These are phyloP conservation scores for Pollenia labialis DNA, from an alignment of 2,888 invertebrate species.

Conservation along the genomic window DNA sequence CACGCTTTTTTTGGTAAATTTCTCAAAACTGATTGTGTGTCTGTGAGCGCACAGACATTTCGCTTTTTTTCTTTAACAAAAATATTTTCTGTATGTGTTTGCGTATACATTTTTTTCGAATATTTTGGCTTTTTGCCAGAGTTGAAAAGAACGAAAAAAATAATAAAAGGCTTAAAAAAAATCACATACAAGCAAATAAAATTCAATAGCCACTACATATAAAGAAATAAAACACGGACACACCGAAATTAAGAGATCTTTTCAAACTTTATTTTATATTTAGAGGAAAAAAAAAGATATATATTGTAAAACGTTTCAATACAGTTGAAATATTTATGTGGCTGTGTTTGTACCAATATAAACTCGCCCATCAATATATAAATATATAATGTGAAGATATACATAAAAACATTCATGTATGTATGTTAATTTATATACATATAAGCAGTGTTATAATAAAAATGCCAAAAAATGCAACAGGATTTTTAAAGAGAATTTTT, in stretches of 20 bases:
- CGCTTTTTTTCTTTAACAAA: conserved; percentile 2
- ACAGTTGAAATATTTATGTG: conserved; percentile 36
- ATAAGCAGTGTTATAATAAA: neutral
- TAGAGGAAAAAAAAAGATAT: neutral
- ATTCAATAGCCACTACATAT: conserved; percentile 24
- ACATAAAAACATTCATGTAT: neutral
- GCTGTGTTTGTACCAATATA: neutral
- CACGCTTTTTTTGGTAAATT: neutral
- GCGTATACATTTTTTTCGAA: conserved; percentile 9
- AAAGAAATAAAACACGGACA: neutral
- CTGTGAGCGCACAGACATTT: conserved; percentile 18
- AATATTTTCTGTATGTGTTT: conserved; percentile 1
- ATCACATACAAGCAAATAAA: conserved; percentile 52
- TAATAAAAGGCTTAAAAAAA: conserved; percentile 57
- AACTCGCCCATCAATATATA: conserved; percentile 33
- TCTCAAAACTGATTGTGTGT: neutral
- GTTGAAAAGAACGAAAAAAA: conserved; percentile 1
- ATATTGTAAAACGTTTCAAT: conserved; percentile 39
- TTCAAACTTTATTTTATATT: conserved; percentile 30
- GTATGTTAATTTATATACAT: neutral
- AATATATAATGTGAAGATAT: neutral
- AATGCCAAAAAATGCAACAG: neutral
- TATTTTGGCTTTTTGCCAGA: conserved; percentile 63
- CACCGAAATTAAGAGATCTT: neutral
- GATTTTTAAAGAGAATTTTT: no score